Conservation (phyloP, 2,888 invertebrate species). For the Endomychus coccineus region DNA sequence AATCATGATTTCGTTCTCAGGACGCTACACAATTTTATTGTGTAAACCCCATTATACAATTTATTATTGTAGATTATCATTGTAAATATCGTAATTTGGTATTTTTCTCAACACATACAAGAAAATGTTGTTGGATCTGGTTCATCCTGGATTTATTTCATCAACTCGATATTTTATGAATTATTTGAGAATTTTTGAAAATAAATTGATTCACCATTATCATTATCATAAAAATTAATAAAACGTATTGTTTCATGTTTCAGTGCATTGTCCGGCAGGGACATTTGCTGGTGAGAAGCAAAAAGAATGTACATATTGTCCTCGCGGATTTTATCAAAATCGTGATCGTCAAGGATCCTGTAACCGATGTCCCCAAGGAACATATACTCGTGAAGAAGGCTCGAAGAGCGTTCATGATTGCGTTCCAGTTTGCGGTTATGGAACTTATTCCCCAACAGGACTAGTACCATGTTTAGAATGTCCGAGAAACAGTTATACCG, state of each 20-base stretch:
- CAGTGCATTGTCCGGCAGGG: slow-evolving; percentile 95
- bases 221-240: neutral
- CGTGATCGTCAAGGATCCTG: slow-evolving; percentile 85
- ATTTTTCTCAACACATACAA: no score
- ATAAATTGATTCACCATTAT: neutral
- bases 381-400: slow-evolving; percentile 85
- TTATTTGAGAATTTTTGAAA: slow-evolving; percentile 5
- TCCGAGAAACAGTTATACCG: slow-evolving; percentile 83
- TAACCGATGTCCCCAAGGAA: slow-evolving; percentile 83
- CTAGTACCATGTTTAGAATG: slow-evolving; percentile 91
- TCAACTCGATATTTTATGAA: neutral
- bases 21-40: no score
- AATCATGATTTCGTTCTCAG: no score
- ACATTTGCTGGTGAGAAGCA: slow-evolving; percentile 87
- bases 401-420: slow-evolving; percentile 82
- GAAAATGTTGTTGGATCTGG: no score
- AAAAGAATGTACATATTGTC: slow-evolving; percentile 85
- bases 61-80: no score
- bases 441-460: slow-evolving; percentile 92
- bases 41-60: no score
- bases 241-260: slow-evolving; percentile 30
- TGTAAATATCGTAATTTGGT: no score
- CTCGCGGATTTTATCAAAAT: slow-evolving; percentile 89
- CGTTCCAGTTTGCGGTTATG: slow-evolving; percentile 90
- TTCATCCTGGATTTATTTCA: slow-evolving; percentile 5